Evolutionary conservation across 2,888 invertebrate genomes (phyloP).

Genomic region (Malacosoma neustria): DNA sequence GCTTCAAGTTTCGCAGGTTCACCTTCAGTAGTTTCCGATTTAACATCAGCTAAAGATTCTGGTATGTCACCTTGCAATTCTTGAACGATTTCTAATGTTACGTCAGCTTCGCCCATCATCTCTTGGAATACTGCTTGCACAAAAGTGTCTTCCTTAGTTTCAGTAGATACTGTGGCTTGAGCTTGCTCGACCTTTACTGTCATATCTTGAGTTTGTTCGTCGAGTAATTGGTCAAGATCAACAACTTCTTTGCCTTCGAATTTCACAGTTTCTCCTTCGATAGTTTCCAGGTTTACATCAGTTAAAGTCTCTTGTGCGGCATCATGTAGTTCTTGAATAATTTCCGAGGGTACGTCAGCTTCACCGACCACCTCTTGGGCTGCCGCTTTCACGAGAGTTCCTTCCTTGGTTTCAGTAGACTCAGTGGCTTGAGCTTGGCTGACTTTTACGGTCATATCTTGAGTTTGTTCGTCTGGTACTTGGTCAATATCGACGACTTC

Average conservation of each 20-base stretch:
- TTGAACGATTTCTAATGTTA: background rate
- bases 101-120: background rate
- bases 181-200: background rate
- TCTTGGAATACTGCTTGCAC: background rate
- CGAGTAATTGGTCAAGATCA: background rate
- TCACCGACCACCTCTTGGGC: background rate
- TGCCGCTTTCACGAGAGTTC: background rate
- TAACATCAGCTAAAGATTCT: constrained; percentile 19
- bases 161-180: background rate
- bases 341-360: background rate
- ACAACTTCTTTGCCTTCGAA: background rate
- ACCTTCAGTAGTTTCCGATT: constrained; percentile 33
- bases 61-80: constrained; percentile 6
- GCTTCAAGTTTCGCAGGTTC: constrained; percentile 34
- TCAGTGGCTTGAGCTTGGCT: background rate
- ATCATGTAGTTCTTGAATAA: background rate
- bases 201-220: background rate
- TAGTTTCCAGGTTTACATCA: background rate
- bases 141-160: background rate
- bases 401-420: background rate
- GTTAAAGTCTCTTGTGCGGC: background rate
- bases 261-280: background rate
- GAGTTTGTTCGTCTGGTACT: background rate
- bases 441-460: background rate
- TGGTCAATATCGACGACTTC: background rate